Base-by-base conservation (phyloP, 2,888 invertebrate genomes). In the Myopa tessellatipennis region DNA sequence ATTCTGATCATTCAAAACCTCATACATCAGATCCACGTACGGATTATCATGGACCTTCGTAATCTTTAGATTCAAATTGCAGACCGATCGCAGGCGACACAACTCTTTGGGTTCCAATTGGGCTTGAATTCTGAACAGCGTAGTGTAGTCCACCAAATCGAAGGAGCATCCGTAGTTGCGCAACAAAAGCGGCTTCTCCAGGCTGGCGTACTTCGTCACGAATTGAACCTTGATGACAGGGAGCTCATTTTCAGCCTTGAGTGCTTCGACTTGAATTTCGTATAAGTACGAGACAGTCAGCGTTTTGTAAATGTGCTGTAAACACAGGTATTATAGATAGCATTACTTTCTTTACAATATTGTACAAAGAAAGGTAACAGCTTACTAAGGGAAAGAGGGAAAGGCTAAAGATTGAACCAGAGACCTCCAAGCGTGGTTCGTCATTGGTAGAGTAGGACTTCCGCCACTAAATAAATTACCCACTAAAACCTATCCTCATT, bases 1-100 rank as follows among this genome's bases (percentile, higher is more conserved):
- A 55, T 94, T 94, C 87, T 96, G 96, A 89, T 98, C 98, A 16
- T 96, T 95, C 72, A 97, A 90, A 12, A 98, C 96, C 90, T 98
- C 97, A 87, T 98, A 98, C 96, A 98, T 97, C 0, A 98, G 91
- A 80, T 90, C 90, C 38, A 83, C 84, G 79, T 87, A 89, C 1
- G 89, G 89, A 82, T 88, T 89, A 74, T 88, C 87, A 65, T 87
- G 88, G 4, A 92, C 91, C 87, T 92, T 92, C 81, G 92, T 93
- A 67, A 96, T 93, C 81, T 92, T 93, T 78, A 96, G 90, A 87
- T 94, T 93, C 84, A 96, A 90, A 89, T 94, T 95, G 89, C 97
- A 97, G 86, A 97, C 94, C 80, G 95, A 94, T 79, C 96, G 96
- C 63, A 96, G 95, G 76, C 97, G 93, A 86, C 97, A 97, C 85